Base-by-base conservation (phyloP, 37 sponge, comb jelly and placozoan species). In the Mnemiopsis leidyi region DNA sequence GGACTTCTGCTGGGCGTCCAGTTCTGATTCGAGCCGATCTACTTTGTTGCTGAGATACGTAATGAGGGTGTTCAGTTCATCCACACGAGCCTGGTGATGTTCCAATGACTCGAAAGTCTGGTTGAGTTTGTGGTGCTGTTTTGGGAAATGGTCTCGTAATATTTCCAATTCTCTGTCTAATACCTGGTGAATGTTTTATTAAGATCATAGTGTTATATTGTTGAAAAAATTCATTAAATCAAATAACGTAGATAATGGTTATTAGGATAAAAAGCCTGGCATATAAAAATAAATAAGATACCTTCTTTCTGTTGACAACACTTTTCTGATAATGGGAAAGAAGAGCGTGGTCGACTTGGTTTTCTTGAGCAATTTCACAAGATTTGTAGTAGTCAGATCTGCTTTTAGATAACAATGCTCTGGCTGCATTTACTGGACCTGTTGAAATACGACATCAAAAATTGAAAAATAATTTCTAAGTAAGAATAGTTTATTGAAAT, bases 11-110 rank as follows among this genome's bases (percentile, higher is more conserved):
- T 79, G 82, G 23, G 20, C 21, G 36, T 79, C 82, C 33, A 79
- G 37, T 29, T 79, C 82, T 7, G 37, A 18, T 35, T 79, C 82
- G 2, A 79, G 37, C 36, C 82, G 28, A 9, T 16, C 35, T 1
- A 79, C 82, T 21, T 79, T 79, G 82, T 35, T 79, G 36, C 82
- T 79, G 23, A 79, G 82, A 31, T 79, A 79, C 7, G 82, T 79
- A 33, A 79, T 79, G 37, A 79, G 82, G 33, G 82, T 79, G 21
- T 79, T 79, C 23, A 79, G 37, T 36, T 79, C 82, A 16, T 79
- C 82, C 36, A 79, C 82, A 33, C 36, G 82, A 20, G 82, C 82
- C 3, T 29, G 82, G 82, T 79, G 36, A 23, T 32, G 36, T 7
- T 35, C 82, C 2, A 29, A 9, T 18, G 36, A 35, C 21, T 79